phyloP scores from a whole-genome alignment of 30 jellyfish, hydroid and myxozoan species.

The Turritopsis dohrnii region DNA sequence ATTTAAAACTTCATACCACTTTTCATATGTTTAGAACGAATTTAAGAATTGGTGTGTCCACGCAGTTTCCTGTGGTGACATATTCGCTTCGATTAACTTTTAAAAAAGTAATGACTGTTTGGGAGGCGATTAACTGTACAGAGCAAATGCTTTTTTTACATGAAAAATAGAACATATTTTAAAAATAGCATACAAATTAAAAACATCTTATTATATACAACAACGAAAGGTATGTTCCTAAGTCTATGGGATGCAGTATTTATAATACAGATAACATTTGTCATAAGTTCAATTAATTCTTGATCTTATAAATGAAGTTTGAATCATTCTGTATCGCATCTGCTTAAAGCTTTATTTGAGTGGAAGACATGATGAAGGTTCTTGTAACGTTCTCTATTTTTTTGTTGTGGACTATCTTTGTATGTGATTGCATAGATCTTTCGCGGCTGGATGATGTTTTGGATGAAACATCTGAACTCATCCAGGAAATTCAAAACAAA shows the following conservation, averaged over 20 bases:
- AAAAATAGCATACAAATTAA: not conserved
- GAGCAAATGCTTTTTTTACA: not conserved
- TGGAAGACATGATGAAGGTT: not conserved
- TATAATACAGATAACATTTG: not conserved
- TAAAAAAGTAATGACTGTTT: no score
- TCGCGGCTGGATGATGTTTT: not conserved
- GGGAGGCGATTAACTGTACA: not conserved
- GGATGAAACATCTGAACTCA: not conserved
- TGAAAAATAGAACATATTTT: not conserved
- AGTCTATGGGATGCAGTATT: not conserved
- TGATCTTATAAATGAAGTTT: no score
- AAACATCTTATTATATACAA: not conserved
- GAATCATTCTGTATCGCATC: not conserved
- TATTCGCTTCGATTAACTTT: no score
- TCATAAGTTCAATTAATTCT: not conserved
- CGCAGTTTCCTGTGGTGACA: no score
- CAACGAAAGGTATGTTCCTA: not conserved
- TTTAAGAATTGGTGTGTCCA: no score
- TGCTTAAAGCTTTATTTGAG: not conserved
- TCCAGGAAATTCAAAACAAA: not conserved
- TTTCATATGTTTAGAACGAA: no score
- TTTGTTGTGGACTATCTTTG: not conserved
- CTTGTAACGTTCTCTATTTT: not conserved
- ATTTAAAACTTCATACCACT: no score
- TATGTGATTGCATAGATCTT: not conserved